Evolutionary conservation across 2,113 vertebrate genomes (phyloP), one percentile per base, ranked within the genome.

Genomic region (Xyrauchen texanus): DNA sequence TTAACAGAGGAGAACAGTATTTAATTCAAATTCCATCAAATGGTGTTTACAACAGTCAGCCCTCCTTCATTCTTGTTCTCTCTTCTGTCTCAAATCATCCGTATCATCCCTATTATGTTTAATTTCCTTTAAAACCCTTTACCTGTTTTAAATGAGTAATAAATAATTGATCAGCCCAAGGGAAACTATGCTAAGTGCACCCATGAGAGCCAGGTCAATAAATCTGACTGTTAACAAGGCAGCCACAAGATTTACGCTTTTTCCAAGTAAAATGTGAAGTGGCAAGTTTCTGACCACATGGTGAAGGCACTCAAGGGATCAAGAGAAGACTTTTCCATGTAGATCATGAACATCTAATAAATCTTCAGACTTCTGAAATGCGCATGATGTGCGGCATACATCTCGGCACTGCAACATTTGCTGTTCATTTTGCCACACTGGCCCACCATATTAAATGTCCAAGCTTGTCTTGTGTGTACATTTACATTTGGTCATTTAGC

Each of bases 201-300:
- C 9, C 74, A 55, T 16, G 76, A 68, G 81, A 84, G 73, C 73
- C 62, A 57, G 66, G 71, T 57, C 83, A 64, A 82, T 86, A 84
- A 83, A 86, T 85, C 70, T 58, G 44, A 75, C 65, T 2, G 49
- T 49, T 75, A 58, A 80, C 60, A 76, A 81, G 51, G 51, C 34
- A 16, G 64, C 58, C 7, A 7, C 16, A 10, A 82, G 63, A 85
- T 68, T 81, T 60, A 79, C n/a, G 63, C 21, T 34, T 34, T 34
- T 34, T 34, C 72, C 63, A 57, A 79, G 82, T 78, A 69, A 75
- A 81, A 82, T 70, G 42, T 12, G 11, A 78, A 73, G 76, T 79
- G 84, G 71, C 73, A 65, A 65, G 53, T 79, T 82, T 70, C 60
- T 74, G 79, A 76, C 12, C 67, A 60, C 61, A 76, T 68, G 61